These are phyloP conservation scores for Carabus problematicus DNA, from an alignment of 2,888 invertebrate genomes.

Conservation along the genomic window DNA sequence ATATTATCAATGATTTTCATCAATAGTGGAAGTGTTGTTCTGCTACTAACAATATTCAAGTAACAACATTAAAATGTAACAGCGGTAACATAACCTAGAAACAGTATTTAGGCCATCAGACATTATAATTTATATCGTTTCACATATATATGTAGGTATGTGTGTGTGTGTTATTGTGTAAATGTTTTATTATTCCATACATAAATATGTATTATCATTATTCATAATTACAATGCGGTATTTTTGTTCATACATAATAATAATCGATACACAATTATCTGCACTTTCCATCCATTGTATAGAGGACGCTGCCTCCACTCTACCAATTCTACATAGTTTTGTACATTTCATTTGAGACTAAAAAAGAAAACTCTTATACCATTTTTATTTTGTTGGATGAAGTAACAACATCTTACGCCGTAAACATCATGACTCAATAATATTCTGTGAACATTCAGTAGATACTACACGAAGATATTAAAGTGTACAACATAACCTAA, in stretches of 20 bases:
- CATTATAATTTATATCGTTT: not conserved
- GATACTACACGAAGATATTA: conserved; percentile 34
- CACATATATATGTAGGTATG: too few species aligned
- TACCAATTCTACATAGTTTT: not conserved
- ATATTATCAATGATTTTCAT: conserved; percentile 20
- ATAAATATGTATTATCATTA: too few species aligned
- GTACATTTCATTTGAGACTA: conserved; percentile 3
- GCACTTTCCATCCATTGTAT: not conserved
- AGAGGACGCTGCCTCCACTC: not conserved
- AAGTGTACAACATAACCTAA: conserved; percentile 35
- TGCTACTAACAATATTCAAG: conserved; percentile 30
- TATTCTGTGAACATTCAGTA: conserved; percentile 20
- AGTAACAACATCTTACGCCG: not conserved
- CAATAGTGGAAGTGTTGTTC: conserved; percentile 31
- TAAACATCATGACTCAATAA: conserved; percentile 9
- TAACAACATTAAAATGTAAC: conserved; percentile 34
- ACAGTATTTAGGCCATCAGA: conserved; percentile 30
- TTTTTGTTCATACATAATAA: too few species aligned
- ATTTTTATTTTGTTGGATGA: not conserved
- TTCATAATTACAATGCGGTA: too few species aligned
- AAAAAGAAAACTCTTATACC: not conserved
- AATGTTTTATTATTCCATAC: too few species aligned
- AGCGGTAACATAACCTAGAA: conserved; percentile 34
- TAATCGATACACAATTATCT: not conserved
- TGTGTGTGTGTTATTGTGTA: too few species aligned